Evolutionary conservation across 2,113 vertebrate genomes (phyloP).

Genomic region (Proteles cristata): DNA sequence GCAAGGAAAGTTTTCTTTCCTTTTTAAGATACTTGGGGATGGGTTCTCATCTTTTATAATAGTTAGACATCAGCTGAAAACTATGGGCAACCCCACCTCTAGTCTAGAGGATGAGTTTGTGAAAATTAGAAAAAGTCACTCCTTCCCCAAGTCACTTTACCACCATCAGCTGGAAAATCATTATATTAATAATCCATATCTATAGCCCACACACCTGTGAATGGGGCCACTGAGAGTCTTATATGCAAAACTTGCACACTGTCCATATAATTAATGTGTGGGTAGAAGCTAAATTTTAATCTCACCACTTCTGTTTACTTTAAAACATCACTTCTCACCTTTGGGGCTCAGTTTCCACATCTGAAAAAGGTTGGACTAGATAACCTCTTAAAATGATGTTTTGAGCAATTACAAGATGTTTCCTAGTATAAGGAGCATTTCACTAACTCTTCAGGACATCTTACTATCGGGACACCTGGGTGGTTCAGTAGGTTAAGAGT

Average conservation of each 20-base stretch:
- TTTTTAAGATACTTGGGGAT: neutral
- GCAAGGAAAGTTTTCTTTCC: neutral
- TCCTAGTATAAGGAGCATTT: neutral
- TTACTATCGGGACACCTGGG: neutral
- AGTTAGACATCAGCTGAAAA: neutral
- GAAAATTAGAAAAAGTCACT: neutral
- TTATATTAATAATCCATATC: neutral
- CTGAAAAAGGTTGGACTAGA: neutral
- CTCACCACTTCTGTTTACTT: neutral
- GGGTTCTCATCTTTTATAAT: neutral
- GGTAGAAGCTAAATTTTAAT: neutral
- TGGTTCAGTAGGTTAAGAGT: too few relatives aligned
- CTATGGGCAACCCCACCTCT: too few relatives aligned
- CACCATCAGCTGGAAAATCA: neutral
- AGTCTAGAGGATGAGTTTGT: neutral
- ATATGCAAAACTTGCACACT: fast-evolving
- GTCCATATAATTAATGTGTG: too few relatives aligned
- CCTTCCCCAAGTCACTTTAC: neutral
- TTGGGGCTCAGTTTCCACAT: neutral
- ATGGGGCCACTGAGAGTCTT: fast-evolving
- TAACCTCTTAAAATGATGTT: neutral
- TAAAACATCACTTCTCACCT: neutral
- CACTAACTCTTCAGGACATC: neutral
- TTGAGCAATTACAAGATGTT: neutral
- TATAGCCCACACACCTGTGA: too few relatives aligned